Evolutionary conservation across 2,797 vertebrate species (phyloP), one percentile per base, ranked within the genome.

Genomic region (Choloepus didactylus): DNA sequence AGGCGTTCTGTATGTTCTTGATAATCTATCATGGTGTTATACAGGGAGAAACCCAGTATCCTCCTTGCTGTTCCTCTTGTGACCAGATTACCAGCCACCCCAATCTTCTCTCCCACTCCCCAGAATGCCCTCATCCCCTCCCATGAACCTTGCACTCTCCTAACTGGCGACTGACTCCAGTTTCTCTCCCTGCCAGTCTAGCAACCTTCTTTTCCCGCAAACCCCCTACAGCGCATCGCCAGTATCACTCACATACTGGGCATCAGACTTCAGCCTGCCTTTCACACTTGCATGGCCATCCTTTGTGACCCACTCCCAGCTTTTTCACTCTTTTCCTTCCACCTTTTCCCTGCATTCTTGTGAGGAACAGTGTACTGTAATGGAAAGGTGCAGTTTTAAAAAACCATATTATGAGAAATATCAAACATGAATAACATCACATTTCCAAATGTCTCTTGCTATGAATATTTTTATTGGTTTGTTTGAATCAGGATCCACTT

Each of bases 321-420:
- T 60, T 80, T 86, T 64, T 41, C 49, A 23, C 77, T 46, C 56
- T 83, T 82, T 70, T 44, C 21, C 29, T 83, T 54, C 44, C 31
- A 66, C 27, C 1, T 15, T 67, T 44, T 46, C 60, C 73, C 46
- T 81, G 3, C 64, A 16, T 76, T 82, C 35, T 86, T 89, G 44
- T 56, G 44, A 70, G 70, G 75, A 86, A 70, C 31, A 69, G n/a
- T n/a, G 44, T 62, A 51, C 38, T 44, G n/a, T 31, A 66, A 70
- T 87, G 67, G 62, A 89, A 90, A 95, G 38, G 66, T 72, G 38
- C 38, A 69, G 46, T 82, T 92, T 87, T 38, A 8, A 90, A 76
- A 14, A 54, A 69, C 2, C 64, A 25, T 66, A 44, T 81, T 70
- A 59, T 82, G 76, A 77, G 80, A 88, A 92, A 49, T 69, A 76